phyloP scores from a whole-genome alignment of 2,113 vertebrate genomes.

The Lophochroa leadbeateri region DNA sequence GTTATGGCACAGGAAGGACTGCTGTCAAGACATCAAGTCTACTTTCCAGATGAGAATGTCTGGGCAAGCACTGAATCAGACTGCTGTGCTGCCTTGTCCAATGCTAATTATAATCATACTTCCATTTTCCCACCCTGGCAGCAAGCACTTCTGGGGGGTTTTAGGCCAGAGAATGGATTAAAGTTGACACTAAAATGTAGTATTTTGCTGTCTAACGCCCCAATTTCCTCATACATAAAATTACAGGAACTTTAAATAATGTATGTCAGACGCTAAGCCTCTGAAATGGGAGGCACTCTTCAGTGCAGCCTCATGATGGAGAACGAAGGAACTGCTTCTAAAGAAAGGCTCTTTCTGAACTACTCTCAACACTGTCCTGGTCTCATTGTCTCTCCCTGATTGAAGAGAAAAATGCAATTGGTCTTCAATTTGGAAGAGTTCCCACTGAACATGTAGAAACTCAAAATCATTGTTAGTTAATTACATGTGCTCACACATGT shows the following conservation, averaged over 20 bases:
- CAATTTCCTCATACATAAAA: not conserved
- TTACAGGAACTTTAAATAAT: not conserved
- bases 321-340: not conserved
- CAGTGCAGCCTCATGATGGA: not conserved
- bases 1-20: not conserved
- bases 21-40: not conserved
- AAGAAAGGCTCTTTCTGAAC: not conserved
- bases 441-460: conserved; percentile 21
- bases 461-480: conserved; percentile 9
- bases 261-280: not conserved
- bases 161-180: not conserved
- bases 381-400: not conserved
- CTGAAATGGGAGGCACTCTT: not conserved
- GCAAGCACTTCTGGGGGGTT: not conserved
- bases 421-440: conserved; percentile 23
- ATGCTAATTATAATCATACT: not conserved
- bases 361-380: not conserved
- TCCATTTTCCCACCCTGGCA: not conserved
- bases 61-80: not conserved
- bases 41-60: not conserved
- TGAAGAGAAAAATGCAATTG: not conserved
- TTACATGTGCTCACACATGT: conserved; percentile 11
- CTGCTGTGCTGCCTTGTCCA: not conserved
- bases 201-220: not conserved
- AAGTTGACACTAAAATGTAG: not conserved